Base-by-base conservation (phyloP, 1,140 invertebrate genomes). In the Papilio dardanus region DNA sequence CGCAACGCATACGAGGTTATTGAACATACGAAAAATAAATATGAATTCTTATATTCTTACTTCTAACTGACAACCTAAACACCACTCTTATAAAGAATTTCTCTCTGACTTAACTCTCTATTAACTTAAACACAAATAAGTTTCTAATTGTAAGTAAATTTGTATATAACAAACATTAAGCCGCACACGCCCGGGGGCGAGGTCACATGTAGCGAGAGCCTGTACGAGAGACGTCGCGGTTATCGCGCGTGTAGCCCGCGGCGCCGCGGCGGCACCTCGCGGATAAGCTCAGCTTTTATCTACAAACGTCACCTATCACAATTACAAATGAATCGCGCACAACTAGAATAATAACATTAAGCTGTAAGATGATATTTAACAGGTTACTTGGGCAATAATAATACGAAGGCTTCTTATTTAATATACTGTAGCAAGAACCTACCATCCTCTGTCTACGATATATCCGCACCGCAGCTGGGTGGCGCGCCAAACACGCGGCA, bases 401-500 rank as follows among this genome's bases (percentile, higher is more conserved):
- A 58, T 24, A 58, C 8, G 24, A 24, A 28, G 10, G 8, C 10
- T 14, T 58, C 54, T 12, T 58, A 58, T 10, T 28, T 28, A 28
- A 28, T 28, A 71, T 71, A 46, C 40, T 19, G 12, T 68, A 2
- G 33, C 16, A 68, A 68, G 6, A n/a, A n/a, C n/a, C n/a, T 10
- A 50, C 37, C 37, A 46, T 46, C 37, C 16, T 3, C 8, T 8
- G 37, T 71, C 42, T 28, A 33, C 19, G 31, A 71, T 71, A 40
- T 8, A 14, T 30, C 37, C n/a, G 37, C 5, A 46, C n/a, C 21
- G 14, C 12, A 37, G 7, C 37, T 1, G 35, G 68, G 68, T 40
- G 35, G 10, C 42, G 68, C 68, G 68, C 68, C 68, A 71, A 71
- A 71, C 42, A 40, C 21, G 24, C 2, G 14, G 14, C 37, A 71